Base-by-base conservation (phyloP, 2,888 invertebrate species). In the Malthinus flaveolus region DNA sequence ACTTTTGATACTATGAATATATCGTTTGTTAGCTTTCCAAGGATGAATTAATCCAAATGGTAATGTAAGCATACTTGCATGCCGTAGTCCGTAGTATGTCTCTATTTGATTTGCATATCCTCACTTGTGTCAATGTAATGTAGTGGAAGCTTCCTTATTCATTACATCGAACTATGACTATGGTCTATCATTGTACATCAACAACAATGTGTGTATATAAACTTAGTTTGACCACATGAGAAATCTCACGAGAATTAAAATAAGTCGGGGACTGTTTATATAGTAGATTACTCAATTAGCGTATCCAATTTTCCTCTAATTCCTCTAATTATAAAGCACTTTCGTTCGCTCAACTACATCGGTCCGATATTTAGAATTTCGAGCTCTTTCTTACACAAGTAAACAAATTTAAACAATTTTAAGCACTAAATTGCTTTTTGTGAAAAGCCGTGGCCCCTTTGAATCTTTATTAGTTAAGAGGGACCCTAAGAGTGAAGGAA, bases 71-170 rank as follows among this genome's bases (percentile, higher is more conserved):
- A 23, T 15, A 34, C 31, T 49, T 49, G 31, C 42, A 45, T 49
- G 44, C 49, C 49, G 56, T 49, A 49, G 56, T 36, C 49, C 49
- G 56, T 49, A 49, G 56, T 36, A 49, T 39, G 54, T 36, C 54
- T 44, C 33, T 45, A 56, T 56, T 56, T 35, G 31, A 56, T 56
- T 56, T 56, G 49, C 56, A 56, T 55, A 34, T 9, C 23, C 33
- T 49, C 23, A 23, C 23, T 23, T 23, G 23, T 23, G 23, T 23
- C 23, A 23, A 23, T 23, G 23, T 23, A 23, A 23, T 23, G 23
- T 23, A 42, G 39, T 13, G 13, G 23, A 13, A 42, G 10, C 39
- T 42, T 42, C 39, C 39, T 42, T 42, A 23, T 42, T 42, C 23
- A 42, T 42, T 42, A 15, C 2, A 42, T 15, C 12, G n/a, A 42